phyloP scores from a whole-genome alignment of 2,888 invertebrate genomes.

The Drosophila mimica region DNA sequence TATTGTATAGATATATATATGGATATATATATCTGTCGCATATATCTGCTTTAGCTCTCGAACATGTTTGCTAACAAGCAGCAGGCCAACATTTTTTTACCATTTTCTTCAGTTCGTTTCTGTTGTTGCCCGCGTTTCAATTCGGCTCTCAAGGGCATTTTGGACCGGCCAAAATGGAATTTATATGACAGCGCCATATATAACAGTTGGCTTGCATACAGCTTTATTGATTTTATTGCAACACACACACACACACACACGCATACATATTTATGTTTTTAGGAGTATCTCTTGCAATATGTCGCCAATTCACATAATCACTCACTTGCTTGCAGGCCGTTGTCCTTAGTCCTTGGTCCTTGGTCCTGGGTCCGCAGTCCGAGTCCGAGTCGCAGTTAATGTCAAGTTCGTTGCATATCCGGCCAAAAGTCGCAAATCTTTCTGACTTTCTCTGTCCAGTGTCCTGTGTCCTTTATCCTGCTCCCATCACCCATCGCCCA shows the following conservation, averaged over 20 bases:
- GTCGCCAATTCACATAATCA: conserved; percentile 48
- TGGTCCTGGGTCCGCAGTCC: background rate
- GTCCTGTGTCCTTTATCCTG: conserved; percentile 23
- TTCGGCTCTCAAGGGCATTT: conserved; percentile 69
- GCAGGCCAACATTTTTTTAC: conserved; percentile 33
- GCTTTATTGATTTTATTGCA: conserved; percentile 51
- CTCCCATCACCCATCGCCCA: background rate
- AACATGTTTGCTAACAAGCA: conserved; percentile 61
- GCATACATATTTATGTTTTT: background rate
- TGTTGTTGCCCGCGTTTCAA: conserved; percentile 35
- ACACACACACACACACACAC: conserved; percentile 4
- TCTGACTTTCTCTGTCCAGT: conserved; percentile 17
- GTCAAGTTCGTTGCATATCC: conserved; percentile 56
- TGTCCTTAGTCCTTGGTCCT: background rate
- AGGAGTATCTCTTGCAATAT: conserved; percentile 35
- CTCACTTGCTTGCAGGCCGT: conserved; percentile 17
- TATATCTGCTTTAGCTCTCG: conserved; percentile 22
- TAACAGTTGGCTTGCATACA: conserved; percentile 44
- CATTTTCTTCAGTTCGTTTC: conserved; percentile 39
- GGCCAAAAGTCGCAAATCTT: conserved; percentile 70
- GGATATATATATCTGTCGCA: conserved; percentile 13
- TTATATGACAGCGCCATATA: conserved; percentile 41
- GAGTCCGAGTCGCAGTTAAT: conserved; percentile 15
- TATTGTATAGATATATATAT: background rate
- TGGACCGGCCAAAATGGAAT: conserved; percentile 53